A percentile compares a stretch with the other conserved stretches of the same genome.
These are phyloP conservation scores for Habroteleia sp. DNA, from an alignment of 2,888 invertebrate species.

Conservation along the genomic window DNA sequence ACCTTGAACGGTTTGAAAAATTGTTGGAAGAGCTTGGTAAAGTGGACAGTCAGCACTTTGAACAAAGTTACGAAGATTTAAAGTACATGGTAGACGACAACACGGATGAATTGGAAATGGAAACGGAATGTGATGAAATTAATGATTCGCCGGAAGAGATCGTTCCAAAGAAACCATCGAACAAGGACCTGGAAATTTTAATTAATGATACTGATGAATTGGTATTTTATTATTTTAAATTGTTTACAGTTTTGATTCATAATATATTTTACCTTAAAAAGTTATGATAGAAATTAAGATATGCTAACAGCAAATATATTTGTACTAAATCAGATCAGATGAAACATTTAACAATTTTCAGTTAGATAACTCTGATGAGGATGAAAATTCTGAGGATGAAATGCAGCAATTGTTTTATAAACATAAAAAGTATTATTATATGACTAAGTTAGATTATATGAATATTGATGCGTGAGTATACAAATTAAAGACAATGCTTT, in stretches of 20 bases:
- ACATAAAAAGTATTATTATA: constrained; percentile 95
- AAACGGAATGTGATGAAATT: constrained; percentile 82
- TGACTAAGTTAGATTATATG: constrained; percentile 86
- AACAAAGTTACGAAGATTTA: constrained; percentile 89
- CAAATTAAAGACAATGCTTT: constrained; percentile 17
- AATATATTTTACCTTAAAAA: no score
- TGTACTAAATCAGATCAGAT: no score
- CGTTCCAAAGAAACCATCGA: constrained; percentile 66
- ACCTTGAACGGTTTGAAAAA: constrained; percentile 91
- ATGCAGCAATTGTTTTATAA: constrained; percentile 86
- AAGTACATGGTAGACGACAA: constrained; percentile 90
- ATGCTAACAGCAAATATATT: no score
- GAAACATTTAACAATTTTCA: no score
- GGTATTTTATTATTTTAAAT: constrained; percentile 77
- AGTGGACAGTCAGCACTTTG: constrained; percentile 89
- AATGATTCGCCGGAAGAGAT: constrained; percentile 67
- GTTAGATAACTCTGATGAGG: constrained; percentile 71
- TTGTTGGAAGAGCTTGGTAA: constrained; percentile 89
- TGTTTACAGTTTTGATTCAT: no score
- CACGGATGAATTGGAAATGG: constrained; percentile 84
- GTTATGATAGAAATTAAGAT: no score
- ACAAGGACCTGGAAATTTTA: constrained; percentile 83
- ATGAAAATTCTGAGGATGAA: constrained; percentile 74
- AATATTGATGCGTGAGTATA: constrained; percentile 83
- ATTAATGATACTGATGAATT: constrained; percentile 85